phyloP scores from a whole-genome alignment of 1,140 invertebrate genomes.

The Penaeus indicus region DNA sequence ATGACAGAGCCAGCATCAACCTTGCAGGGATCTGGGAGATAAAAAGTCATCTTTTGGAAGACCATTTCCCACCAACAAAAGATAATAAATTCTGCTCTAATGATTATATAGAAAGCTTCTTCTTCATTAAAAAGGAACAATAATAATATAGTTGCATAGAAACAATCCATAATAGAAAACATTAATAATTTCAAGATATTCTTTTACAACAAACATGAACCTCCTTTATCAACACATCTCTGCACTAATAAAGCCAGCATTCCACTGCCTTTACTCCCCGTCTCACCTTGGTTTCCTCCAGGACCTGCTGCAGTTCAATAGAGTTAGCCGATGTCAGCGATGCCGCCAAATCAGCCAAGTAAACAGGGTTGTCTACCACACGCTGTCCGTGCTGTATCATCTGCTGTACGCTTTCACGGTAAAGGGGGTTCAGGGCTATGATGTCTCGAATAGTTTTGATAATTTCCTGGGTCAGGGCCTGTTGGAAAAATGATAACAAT shows the following conservation, averaged over 20 bases:
- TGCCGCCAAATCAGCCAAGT: conserved; percentile 95
- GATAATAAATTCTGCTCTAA: not conserved
- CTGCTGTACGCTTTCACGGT: conserved; percentile 85
- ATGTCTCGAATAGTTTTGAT: conserved; percentile 98
- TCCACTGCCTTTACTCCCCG: not conserved
- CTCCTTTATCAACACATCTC: not conserved
- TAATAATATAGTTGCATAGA: conserved; percentile 2
- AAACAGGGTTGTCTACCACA: conserved; percentile 98
- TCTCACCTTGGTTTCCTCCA: conserved; percentile 95
- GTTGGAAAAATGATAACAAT: conserved; percentile 48
- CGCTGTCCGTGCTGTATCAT: conserved; percentile 95
- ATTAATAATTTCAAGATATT: not conserved
- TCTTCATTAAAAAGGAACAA: too few relatives aligned
- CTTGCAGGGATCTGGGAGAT: conserved; percentile 88
- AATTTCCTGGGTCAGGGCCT: conserved; percentile 95
- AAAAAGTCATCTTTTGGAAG: not conserved
- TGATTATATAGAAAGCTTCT: not conserved
- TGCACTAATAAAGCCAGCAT: not conserved
- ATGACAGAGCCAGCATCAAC: conserved; percentile 86
- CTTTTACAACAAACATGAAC: not conserved
- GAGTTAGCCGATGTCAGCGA: conserved; percentile 94
- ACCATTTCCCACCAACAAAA: not conserved
- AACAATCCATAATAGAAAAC: not conserved
- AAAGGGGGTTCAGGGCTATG: conserved; percentile 94
- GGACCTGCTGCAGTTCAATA: conserved; percentile 90